A percentile compares a stretch with the other conserved stretches of the same genome.
Conservation (phyloP, 2,797 vertebrate species). For the Platalea minor region DNA sequence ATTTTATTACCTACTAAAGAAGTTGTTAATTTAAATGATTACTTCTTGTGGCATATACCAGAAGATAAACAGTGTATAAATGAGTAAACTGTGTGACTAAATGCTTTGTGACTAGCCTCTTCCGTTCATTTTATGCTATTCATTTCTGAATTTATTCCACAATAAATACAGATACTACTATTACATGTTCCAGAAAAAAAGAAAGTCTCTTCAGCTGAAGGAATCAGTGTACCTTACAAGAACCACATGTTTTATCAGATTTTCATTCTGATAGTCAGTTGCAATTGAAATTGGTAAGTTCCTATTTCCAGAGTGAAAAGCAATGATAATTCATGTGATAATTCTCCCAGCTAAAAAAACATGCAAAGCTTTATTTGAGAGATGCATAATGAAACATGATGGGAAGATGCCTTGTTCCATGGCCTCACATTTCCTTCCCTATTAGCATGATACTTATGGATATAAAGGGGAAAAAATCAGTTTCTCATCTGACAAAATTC, state of each 20-base stretch:
- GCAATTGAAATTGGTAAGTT: background rate
- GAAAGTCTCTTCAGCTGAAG: background rate
- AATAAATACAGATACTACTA: background rate
- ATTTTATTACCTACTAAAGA: conserved; percentile 46
- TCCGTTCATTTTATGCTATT: conserved; percentile 19
- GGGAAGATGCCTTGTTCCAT: background rate
- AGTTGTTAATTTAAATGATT: conserved; percentile 51
- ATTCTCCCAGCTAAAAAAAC: background rate
- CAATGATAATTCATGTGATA: background rate
- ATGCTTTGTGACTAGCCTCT: background rate
- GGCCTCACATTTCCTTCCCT: background rate
- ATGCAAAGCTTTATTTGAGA: background rate
- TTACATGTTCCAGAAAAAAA: background rate
- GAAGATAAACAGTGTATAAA: conserved; percentile 14
- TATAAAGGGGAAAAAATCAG: background rate
- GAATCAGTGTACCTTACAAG: background rate
- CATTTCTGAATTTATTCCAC: background rate
- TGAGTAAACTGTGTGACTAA: background rate
- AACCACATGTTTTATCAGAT: background rate
- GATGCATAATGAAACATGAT: background rate
- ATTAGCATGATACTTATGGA: background rate
- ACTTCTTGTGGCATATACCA: conserved; percentile 11
- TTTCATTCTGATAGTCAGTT: background rate
- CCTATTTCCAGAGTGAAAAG: background rate
- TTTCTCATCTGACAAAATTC: background rate